Conservation (phyloP, 2,888 invertebrate species). For the Parnassius apollo region DNA sequence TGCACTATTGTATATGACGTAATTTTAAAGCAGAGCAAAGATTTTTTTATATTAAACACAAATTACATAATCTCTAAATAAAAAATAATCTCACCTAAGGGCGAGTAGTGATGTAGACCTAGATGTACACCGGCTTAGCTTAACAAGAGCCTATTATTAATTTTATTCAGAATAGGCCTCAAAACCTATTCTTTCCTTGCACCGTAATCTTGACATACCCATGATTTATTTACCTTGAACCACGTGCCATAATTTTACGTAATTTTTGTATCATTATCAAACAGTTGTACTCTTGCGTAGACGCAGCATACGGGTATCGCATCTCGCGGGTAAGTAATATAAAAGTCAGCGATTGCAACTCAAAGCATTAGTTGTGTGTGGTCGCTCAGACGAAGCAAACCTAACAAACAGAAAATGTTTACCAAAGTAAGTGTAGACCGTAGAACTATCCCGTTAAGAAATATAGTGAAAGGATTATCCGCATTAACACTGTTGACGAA, state of each 20-base stretch:
- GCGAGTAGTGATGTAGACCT: too few species aligned
- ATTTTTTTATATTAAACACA: too few species aligned
- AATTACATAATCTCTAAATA: too few species aligned
- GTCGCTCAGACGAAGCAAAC: conserved; percentile 74
- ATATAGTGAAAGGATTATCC: conserved; percentile 59
- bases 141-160: too few species aligned
- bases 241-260: conserved; percentile 68
- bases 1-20: conserved; percentile 9
- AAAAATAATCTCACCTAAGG: too few species aligned
- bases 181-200: conserved; percentile 20
- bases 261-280: conserved; percentile 76
- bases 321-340: conserved; percentile 72
- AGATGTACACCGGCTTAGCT: too few species aligned
- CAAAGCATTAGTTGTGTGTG: conserved; percentile 77
- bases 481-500: conserved; percentile 23
- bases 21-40: conserved; percentile 15
- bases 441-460: conserved; percentile 35
- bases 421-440: conserved; percentile 72
- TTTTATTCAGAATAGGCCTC: conserved; percentile 4
- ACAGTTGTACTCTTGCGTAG: conserved; percentile 76
- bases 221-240: conserved; percentile 71
- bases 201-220: conserved; percentile 35
- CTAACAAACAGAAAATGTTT: conserved; percentile 76
- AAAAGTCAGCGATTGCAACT: conserved; percentile 64
- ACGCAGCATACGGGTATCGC: conserved; percentile 55